Evolutionary conservation across 2,797 vertebrate genomes (phyloP).

Genomic region (Cyclopterus lumpus): DNA sequence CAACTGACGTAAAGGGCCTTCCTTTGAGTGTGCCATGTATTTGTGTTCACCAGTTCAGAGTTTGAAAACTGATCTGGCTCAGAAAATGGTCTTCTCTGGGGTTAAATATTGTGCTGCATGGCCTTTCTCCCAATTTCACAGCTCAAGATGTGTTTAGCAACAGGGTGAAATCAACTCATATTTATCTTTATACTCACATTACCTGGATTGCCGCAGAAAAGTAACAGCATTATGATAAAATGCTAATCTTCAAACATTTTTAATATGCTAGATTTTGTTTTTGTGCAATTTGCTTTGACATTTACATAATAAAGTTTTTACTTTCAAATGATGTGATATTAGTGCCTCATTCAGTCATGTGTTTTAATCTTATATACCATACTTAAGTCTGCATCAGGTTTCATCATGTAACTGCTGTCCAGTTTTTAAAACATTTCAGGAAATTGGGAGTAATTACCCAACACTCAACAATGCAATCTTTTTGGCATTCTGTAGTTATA

Average conservation of each 20-base stretch:
- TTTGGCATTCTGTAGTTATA: neutral
- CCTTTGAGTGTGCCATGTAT: conserved; percentile 17
- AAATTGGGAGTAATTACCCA: neutral
- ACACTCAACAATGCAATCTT: neutral
- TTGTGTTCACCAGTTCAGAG: conserved; percentile 27
- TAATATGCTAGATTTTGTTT: neutral
- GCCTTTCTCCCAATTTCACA: conserved; percentile 14
- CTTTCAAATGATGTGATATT: neutral
- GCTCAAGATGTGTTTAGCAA: conserved; percentile 19
- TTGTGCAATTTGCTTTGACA: neutral
- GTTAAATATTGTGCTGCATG: conserved; percentile 30
- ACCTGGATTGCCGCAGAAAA: conserved; percentile 2
- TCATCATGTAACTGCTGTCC: neutral
- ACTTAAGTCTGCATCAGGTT: neutral
- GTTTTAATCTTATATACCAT: neutral
- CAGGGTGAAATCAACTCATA: conserved; percentile 7
- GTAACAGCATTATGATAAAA: neutral
- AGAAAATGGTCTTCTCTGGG: conserved; percentile 13
- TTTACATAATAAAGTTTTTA: neutral
- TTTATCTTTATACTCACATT: neutral
- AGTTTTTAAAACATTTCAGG: neutral
- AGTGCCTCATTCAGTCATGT: neutral
- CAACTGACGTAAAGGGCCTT: conserved; percentile 5
- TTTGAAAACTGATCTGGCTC: conserved; percentile 34
- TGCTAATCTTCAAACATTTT: neutral